phyloP scores from a whole-genome alignment of 2,888 invertebrate species.

The Dorcus parallelipipedus region DNA sequence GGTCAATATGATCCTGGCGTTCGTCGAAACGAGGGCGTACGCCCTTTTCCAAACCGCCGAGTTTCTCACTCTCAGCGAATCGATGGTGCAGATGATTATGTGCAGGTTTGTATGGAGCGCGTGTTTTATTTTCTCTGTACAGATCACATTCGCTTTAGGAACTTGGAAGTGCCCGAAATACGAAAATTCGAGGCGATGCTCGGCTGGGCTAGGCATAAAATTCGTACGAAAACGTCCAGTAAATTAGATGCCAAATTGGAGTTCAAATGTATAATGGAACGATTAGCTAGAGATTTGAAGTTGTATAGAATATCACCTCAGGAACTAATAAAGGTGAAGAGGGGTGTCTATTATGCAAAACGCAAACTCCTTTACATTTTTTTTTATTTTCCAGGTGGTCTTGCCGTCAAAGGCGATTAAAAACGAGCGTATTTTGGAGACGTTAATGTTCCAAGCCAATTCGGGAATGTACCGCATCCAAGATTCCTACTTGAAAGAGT shows the following conservation, averaged over 20 bases:
- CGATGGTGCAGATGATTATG: conserved; percentile 94
- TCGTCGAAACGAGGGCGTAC: conserved; percentile 82
- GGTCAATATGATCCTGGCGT: conserved; percentile 91
- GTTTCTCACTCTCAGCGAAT: conserved; percentile 85
- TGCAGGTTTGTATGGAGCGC: conserved; percentile 52
- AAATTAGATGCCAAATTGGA: conserved; percentile 84
- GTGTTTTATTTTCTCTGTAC: neutral
- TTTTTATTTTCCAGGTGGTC: conserved; percentile 60
- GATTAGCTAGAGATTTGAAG: conserved; percentile 83
- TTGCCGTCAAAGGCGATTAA: conserved; percentile 89
- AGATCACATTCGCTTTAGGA: conserved; percentile 51
- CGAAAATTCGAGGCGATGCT: conserved; percentile 92
- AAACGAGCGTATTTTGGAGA: conserved; percentile 88
- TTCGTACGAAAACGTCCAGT: conserved; percentile 72
- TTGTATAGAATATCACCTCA: conserved; percentile 88
- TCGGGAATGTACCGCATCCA: conserved; percentile 90
- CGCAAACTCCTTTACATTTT: conserved; percentile 1
- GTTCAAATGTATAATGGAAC: conserved; percentile 90
- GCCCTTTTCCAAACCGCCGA: conserved; percentile 81
- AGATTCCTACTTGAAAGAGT: conserved; percentile 82
- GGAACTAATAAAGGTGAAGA: conserved; percentile 77
- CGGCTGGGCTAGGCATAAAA: conserved; percentile 83
- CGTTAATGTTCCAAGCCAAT: conserved; percentile 90
- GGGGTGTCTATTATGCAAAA: neutral
- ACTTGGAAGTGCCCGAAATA: conserved; percentile 83